A percentile compares a stretch with the other conserved stretches of the same genome.
These are phyloP conservation scores for Triplophysa rosa DNA, from an alignment of 2,113 vertebrate genomes.

Conservation along the genomic window DNA sequence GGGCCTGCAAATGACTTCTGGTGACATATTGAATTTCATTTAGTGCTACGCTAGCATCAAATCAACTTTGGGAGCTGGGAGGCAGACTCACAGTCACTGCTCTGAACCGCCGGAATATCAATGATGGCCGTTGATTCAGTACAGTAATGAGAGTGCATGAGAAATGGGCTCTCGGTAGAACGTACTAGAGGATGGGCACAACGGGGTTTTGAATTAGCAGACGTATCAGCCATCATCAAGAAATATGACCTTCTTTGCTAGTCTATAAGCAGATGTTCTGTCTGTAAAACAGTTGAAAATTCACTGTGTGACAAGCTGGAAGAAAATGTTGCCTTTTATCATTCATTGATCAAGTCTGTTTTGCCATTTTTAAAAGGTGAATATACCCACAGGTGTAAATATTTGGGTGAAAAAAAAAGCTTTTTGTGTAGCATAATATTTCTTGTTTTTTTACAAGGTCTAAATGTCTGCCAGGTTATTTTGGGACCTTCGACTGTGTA, in stretches of 20 bases:
- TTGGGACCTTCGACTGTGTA: too few relatives aligned
- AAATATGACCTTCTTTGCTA: constrained; percentile 21
- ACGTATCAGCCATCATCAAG: constrained; percentile 11
- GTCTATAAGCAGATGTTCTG: neutral
- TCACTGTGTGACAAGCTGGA: neutral
- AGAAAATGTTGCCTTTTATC: neutral
- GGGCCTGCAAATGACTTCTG: constrained; percentile 42
- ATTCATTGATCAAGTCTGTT: neutral
- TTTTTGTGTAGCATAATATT: too few relatives aligned
- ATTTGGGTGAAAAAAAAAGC: too few relatives aligned
- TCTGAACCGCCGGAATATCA: constrained; percentile 29
- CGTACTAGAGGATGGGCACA: neutral
- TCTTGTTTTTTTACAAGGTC: too few relatives aligned
- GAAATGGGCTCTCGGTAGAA: constrained; percentile 34
- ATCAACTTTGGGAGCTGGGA: constrained; percentile 20
- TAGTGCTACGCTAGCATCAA: constrained; percentile 25
- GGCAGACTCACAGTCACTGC: constrained; percentile 15
- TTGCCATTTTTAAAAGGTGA: neutral
- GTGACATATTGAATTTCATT: constrained; percentile 45
- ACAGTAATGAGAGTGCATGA: constrained; percentile 25
- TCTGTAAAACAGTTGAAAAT: neutral
- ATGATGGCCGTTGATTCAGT: constrained; percentile 15
- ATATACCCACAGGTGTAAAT: too few relatives aligned
- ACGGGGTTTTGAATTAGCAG: constrained; percentile 28
- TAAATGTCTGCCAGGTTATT: too few relatives aligned